A percentile compares a stretch with the other conserved stretches of the same genome.
Evolutionary conservation across 2,888 invertebrate genomes (phyloP).

Genomic region (Limnephilus auricula): DNA sequence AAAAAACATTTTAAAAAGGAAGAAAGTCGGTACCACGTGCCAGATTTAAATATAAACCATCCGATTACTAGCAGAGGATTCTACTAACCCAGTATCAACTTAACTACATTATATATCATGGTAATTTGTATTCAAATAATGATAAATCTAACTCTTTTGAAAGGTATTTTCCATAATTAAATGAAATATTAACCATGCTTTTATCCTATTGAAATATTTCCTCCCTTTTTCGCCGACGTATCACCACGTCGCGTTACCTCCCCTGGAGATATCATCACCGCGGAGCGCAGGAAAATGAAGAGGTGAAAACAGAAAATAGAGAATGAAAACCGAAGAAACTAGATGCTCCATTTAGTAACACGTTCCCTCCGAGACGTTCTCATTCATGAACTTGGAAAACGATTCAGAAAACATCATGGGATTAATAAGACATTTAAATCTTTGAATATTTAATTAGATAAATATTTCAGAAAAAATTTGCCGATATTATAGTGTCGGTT

Average conservation of each 20-base stretch:
- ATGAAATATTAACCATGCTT: not conserved
- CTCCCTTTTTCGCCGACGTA: not conserved
- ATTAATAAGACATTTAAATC: not conserved
- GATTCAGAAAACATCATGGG: not conserved
- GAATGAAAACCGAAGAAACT: conserved; percentile 10
- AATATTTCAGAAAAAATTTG: too few species aligned
- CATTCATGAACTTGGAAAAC: not conserved
- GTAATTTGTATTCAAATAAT: too few species aligned
- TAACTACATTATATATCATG: too few species aligned
- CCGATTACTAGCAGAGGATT: too few species aligned
- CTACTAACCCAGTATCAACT: too few species aligned
- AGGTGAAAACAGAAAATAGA: conserved; percentile 4
- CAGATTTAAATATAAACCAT: too few species aligned
- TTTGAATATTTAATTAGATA: not conserved
- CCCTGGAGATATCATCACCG: conserved; percentile 9
- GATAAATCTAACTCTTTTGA: too few species aligned
- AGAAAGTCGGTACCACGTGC: too few species aligned
- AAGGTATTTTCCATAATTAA: not conserved
- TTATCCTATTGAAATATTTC: conserved; percentile 3
- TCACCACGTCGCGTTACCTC: conserved; percentile 27
- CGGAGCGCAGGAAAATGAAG: not conserved
- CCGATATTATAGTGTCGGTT: too few species aligned
- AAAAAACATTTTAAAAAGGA: too few species aligned
- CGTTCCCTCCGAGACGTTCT: not conserved
- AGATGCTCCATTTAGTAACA: not conserved